Evolutionary conservation across 2,888 invertebrate genomes (phyloP), one percentile per base, ranked within the genome.

Genomic region (Hydrotaea diabolus): DNA sequence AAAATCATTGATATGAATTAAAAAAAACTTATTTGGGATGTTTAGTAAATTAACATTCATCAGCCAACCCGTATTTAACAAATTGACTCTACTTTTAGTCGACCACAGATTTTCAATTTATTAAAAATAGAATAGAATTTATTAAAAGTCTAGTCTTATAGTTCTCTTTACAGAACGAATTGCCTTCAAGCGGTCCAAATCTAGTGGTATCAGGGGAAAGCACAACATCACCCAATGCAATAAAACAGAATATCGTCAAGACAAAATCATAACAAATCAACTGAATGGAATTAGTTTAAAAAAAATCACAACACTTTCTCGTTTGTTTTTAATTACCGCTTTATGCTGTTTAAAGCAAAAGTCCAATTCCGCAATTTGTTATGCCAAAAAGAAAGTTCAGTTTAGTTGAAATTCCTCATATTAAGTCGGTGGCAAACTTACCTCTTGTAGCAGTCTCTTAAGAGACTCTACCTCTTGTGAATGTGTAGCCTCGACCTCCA

Each of bases 381-480:
- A 66, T 75, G 81, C 78, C 82, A 46, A 83, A 86, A 80, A 62
- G 46, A 53, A 23, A 71, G 57, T 23, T 31, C 23, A 59, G 19
- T 59, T 59, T 59, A 59, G 26, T 26, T 13, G 31, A 72, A 49
- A 76, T 59, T 17, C 36, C n/a, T 59, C 59, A 69, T 17, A 53
- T 13, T 59, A 9, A 0, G 59, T 26, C 55, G 11, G n/a, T 39
- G 39, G 36, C 0, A 8, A 66, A 77, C 90, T 89, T 93, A 96
- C 97, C 95, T 97, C 97, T 92, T 96, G 96, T 86, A 97, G 92
- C 85, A 97, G 94, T 85, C 95, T 93, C 89, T 95, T 93, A 15
- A 97, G 93, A 88, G 96, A 95, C 91, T 96, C 95, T 75, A 96
- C 95, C 88, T 96, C 96, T 71, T 92, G 93, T 81, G 92, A 92